Evolutionary conservation across 2,797 vertebrate species (phyloP).

Genomic region (Prionace glauca): DNA sequence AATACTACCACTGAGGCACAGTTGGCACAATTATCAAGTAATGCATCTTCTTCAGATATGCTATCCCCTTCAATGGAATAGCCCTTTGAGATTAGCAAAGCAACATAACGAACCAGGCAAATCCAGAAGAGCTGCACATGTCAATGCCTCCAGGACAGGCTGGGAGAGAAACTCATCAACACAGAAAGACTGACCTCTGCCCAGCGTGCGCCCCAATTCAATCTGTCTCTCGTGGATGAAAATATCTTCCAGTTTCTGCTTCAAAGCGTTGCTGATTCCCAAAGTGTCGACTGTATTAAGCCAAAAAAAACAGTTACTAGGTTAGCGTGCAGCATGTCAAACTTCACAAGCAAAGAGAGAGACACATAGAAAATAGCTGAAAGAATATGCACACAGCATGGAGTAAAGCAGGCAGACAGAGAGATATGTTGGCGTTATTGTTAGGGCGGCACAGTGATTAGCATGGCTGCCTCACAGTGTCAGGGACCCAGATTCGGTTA

Average conservation of each 20-base stretch:
- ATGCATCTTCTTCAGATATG: not conserved
- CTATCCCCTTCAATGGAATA: not conserved
- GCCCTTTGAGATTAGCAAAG: not conserved
- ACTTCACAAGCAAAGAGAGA: not conserved
- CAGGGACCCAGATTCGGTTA: too few species aligned
- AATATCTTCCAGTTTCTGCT: conserved; percentile 86
- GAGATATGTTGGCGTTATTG: too few species aligned
- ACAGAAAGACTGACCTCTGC: conserved; percentile 69
- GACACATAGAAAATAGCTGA: not conserved
- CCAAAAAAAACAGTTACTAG: conserved; percentile 41
- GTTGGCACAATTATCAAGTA: too few species aligned
- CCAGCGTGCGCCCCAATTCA: conserved; percentile 84
- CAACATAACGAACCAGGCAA: conserved; percentile 42
- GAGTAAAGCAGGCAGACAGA: not conserved
- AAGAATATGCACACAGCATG: not conserved
- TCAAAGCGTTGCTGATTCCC: conserved; percentile 80
- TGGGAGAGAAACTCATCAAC: not conserved
- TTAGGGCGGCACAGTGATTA: too few species aligned
- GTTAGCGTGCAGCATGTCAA: not conserved
- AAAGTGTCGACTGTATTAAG: conserved; percentile 76
- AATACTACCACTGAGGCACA: not conserved
- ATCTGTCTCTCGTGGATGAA: conserved; percentile 83
- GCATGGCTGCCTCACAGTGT: too few species aligned
- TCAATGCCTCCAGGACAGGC: conserved; percentile 34
- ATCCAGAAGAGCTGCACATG: not conserved